Base-by-base conservation (phyloP, 2,113 vertebrate species). In the Coturnix japonica region DNA sequence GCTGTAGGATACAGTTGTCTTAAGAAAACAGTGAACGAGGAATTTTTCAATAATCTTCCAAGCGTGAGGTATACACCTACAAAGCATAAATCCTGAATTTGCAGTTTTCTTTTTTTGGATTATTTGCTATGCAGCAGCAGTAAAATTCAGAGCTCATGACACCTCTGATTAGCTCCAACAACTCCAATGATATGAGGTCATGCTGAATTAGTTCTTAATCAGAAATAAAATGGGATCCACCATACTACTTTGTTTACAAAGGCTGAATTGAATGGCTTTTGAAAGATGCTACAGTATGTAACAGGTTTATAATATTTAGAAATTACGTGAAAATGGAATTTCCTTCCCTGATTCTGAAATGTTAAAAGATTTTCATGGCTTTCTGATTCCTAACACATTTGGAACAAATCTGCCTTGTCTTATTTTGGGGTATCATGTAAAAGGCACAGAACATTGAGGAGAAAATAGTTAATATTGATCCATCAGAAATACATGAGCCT, bases 11-110 rank as follows among this genome's bases (percentile, higher is more conserved):
- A 92, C 74, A 94, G 60, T 72, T 94, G 91, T 97, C 95, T 97
- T 97, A 97, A 97, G 97, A 97, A 98, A 98, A 98, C 96, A 97
- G 93, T 91, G 93, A 93, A 89, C 26, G 10, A 95, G 49, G 77
- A 97, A 96, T 97, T 97, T 93, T 94, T 96, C 97, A 97, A 97
- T 97, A 97, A 97, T 98, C 96, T 98, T 97, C 85, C 76, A 97
- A 96, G 92, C 91, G 92, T 94, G 85, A 97, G 95, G 71, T 82
- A 85, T 61, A 91, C 53, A 70, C 44, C 85, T 93, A 75, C 26
- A 94, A 97, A 96, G 76, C 93, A 96, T 81, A 95, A 96, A 92
- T 94, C 87, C 56, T 85, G 22, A 94, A 91, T 91, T 94, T 95
- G 93, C 86, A 74, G 61, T 90, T 96, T 96, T 90, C 78, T 94